Percentiles rank a stretch among this genome's conserved stretches.
These are phyloP conservation scores for Clunio marinus DNA, from an alignment of 2,888 invertebrate species.

Conservation along the genomic window DNA sequence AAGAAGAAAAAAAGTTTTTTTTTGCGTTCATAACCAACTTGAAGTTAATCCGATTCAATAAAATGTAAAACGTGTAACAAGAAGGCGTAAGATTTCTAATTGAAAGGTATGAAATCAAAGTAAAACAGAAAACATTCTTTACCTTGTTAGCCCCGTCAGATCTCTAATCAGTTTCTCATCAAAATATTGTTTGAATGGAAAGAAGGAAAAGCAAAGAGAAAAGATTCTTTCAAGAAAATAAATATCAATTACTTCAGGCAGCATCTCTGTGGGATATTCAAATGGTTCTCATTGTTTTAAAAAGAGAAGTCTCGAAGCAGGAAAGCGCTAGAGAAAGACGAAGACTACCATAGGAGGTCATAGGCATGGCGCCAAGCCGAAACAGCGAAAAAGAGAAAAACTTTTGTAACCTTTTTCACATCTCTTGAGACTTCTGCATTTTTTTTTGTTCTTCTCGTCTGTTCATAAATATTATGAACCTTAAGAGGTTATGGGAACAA, in stretches of 20 bases:
- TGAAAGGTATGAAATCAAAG: conserved; percentile 33
- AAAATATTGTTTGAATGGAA: conserved; percentile 5
- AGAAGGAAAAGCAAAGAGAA: neutral
- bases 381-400: neutral
- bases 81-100: conserved; percentile 39
- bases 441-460: conserved; percentile 15
- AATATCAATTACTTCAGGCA: conserved; percentile 37
- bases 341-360: conserved; percentile 36
- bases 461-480: neutral
- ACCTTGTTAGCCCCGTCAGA: neutral
- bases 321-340: neutral
- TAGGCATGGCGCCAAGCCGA: conserved; percentile 33
- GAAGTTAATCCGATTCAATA: conserved; percentile 26
- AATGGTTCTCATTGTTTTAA: conserved; percentile 36
- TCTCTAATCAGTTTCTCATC: conserved; percentile 11
- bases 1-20: neutral
- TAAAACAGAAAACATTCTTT: conserved; percentile 7
- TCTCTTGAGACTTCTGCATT: conserved; percentile 16
- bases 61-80: conserved; percentile 36
- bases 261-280: conserved; percentile 37
- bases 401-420: conserved; percentile 33
- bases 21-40: neutral
- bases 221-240: conserved; percentile 5
- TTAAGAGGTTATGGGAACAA: conserved; percentile 1
- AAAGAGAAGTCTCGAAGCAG: neutral